Evolutionary conservation across 53 echinoderm and acorn worm genomes (phyloP), one percentile per base, ranked within the genome.

Genomic region (Hippasteria phrygiana): DNA sequence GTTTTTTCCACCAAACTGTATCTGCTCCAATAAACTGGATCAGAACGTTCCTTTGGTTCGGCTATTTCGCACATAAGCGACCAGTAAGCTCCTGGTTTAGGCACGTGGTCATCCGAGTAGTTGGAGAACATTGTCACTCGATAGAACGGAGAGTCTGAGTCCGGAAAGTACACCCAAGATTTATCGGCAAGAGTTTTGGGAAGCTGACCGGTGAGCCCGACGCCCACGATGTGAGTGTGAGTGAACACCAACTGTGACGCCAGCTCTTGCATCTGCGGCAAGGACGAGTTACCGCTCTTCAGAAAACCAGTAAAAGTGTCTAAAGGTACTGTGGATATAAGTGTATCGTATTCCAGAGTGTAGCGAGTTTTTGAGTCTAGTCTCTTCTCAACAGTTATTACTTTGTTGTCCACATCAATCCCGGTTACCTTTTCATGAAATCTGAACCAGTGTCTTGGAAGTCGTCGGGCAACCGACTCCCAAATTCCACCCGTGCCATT

Each of bases 111-210:
- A 0, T 90, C 62, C 20, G 90, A 90, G 46, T 75, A 90, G 20
- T 75, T 90, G 29, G 90, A 90, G 50, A 90, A 90, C 22, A 90
- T 56, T 1, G 90, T 90, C 1, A 90, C 38, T 7, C 90, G 74
- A 28, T 90, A 90, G 42, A 90, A 90, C 1, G 90, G 90, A 38
- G 90, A 90, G 74, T 90, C 90, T 0, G 74, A 29, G 35, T 90
- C 90, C 3, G 90, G 90, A 22, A 90, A 90, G 38, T 90, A 90
- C 74, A 90, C 71, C 90, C 90, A 90, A 9, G 90, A 90, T 53
- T 83, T 90, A 34, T 75, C 90, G 0, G 73, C 32, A 20, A 90
- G 83, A 9, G 20, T 33, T 62, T 48, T 35, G 17, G 90, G 90
- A 12, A 80, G 64, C n/a, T 90, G 83, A 46, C 90, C 90, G 4